These are phyloP conservation scores for Lasius fuliginosus DNA, from an alignment of 2,888 invertebrate species.

Conservation along the genomic window DNA sequence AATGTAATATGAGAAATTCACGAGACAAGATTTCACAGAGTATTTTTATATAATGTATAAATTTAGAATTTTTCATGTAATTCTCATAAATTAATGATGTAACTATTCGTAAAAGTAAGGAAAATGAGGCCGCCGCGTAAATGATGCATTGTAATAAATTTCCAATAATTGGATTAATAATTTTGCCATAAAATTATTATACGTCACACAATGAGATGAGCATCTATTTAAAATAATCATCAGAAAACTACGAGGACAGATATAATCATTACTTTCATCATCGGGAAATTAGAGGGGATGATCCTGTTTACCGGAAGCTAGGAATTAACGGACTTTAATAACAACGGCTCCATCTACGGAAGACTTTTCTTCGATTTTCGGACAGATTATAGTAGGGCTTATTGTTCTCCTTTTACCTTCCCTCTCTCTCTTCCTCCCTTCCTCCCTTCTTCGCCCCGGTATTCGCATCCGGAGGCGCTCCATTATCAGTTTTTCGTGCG, in stretches of 20 bases:
- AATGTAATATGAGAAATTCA: not conserved
- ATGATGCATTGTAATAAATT: constrained; percentile 37
- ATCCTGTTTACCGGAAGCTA: not conserved
- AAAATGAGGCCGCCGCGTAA: constrained; percentile 14
- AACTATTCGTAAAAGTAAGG: not conserved
- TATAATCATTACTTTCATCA: constrained; percentile 34
- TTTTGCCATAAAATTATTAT: constrained; percentile 32
- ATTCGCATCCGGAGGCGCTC: constrained; percentile 32
- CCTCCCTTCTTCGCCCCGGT: not conserved
- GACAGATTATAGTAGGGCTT: constrained; percentile 35
- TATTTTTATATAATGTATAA: not conserved
- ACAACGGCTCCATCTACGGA: not conserved
- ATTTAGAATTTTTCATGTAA: not conserved
- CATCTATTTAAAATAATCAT: constrained; percentile 25
- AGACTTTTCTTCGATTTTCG: constrained; percentile 15
- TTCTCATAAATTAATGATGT: constrained; percentile 9
- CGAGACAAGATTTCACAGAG: not conserved
- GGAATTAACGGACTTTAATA: constrained; percentile 12
- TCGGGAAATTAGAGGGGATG: not conserved
- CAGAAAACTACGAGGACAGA: constrained; percentile 15
- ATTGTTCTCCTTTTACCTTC: constrained; percentile 22
- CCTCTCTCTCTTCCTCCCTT: too few relatives aligned
- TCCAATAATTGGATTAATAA: constrained; percentile 45
- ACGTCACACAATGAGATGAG: constrained; percentile 6
- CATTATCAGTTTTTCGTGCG: constrained; percentile 51